Base-by-base conservation (phyloP, 2,888 invertebrate species). In the Agonopterix subpropinquella region DNA sequence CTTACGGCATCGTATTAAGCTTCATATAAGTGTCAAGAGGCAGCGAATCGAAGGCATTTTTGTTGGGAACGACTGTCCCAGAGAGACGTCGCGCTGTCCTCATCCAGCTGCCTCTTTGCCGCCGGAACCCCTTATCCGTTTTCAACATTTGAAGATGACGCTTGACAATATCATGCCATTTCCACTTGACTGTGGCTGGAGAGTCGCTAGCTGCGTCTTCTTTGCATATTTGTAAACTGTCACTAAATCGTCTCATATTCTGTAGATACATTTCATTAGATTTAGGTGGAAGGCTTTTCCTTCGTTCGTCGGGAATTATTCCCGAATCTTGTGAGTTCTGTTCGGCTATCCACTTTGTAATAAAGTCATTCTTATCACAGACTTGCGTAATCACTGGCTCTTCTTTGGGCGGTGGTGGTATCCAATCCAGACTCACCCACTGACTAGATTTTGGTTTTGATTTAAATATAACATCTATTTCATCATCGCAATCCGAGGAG, bases 381-480 rank as follows among this genome's bases (percentile, higher is more conserved):
- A 81, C 84, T 65, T 82, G 83, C 67, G 79, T 73, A 72, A 77
- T 84, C 73, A 83, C 83, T 75, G 87, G 85, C 75, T 86, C 87
- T 74, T 86, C 88, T 78, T 80, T 85, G 71, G 84, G 81, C 57
- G 79, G 75, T 61, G 85, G 87, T 58, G 82, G 88, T 74, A 89
- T 89, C 83, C 89, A 88, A 78, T 89, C 89, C 66, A 89, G 75
- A 72, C 89, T 89, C 57, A 89, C 85, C 89, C 89, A 89, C 55
- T 89, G 89, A 89, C 89, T 89, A 88, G 89, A 89, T 76, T 89
- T 89, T 54, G 89, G 89, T 66, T 89, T 89, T 61, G 89, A 89
- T 80, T 89, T 89, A 73, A 89, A 89, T 71, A 89, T 89, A 56
- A 89, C 89, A 67, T 89, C 89, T 61, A 87, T 77, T 59, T 89